Base-by-base conservation (phyloP, 2,797 vertebrate genomes). In the Oreochromis grahami region DNA sequence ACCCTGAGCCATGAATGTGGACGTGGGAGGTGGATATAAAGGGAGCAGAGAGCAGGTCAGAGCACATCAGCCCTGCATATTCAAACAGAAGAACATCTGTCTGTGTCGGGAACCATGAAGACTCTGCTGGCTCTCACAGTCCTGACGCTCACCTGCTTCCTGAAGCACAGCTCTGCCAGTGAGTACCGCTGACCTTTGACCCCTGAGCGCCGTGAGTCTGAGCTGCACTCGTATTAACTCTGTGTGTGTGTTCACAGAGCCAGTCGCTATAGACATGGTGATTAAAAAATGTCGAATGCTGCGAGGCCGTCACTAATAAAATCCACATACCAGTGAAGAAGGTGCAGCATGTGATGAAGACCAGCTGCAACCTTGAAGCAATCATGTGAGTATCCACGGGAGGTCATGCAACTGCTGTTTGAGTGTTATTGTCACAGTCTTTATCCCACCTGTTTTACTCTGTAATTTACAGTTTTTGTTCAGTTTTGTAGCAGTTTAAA, bases 321-420 rank as follows among this genome's bases (percentile, higher is more conserved):
- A 5, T 5, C 1, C 6, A 7, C 6, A 13, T 63, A n/a, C 58
- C 58, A n/a, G 3, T 12, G 9, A 1, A 1, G 0, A 70, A 32
- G 43, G n/a, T 76, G 26, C 14, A 1, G 1, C 2, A 43, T 1
- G 43, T 74, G 24, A 13, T 19, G 4, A 17, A 19, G 26, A 19
- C 17, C 15, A 32, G 43, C 45, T 74, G 70, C 17, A 3, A 1
- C 1, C 26, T 5, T 3, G 0, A 34, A 34, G 70, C 70, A 0
- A 7, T 74, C 43, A 3, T 74, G 70, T 50, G 26, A 74, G 70
- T 74, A 26, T 2, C 1, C 21, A 26, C n/a, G 8, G 45, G 15
- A 48, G 7, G 45, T 48, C 45, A 8, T 26, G 52, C 14, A 15
- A 8, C 53, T 56, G 53, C 24, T 45, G 14, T 14, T 45, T 4